These are phyloP conservation scores for Oryzias sinensis DNA, from an alignment of 2,797 vertebrate species.

Conservation along the genomic window DNA sequence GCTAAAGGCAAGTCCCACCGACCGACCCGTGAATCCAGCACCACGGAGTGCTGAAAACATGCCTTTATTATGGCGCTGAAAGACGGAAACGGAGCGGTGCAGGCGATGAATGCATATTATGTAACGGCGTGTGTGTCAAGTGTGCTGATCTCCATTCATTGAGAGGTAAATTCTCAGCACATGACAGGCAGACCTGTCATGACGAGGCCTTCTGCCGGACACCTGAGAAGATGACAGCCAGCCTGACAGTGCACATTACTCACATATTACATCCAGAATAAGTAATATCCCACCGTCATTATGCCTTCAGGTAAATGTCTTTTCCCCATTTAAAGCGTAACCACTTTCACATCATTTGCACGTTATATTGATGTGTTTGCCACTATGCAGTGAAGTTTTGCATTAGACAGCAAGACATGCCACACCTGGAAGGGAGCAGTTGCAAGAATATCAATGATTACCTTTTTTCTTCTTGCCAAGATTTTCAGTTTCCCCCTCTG, in stretches of 20 bases:
- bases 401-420: slow-evolving; percentile 9
- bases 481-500: not conserved
- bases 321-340: not conserved
- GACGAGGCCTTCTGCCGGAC: slow-evolving; percentile 32
- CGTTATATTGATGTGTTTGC: slow-evolving; percentile 1
- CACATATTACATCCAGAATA: no score
- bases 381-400: not conserved
- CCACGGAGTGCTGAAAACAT: slow-evolving; percentile 34
- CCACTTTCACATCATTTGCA: not conserved
- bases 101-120: slow-evolving; percentile 36
- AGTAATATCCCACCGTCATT: no score
- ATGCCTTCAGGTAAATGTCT: not conserved
- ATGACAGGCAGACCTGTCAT: slow-evolving; percentile 12
- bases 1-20: slow-evolving; percentile 75
- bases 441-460: not conserved
- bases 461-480: not conserved
- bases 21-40: slow-evolving; percentile 14
- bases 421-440: slow-evolving; percentile 16
- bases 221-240: slow-evolving; percentile 5
- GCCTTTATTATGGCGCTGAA: slow-evolving; percentile 7
- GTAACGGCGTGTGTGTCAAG: slow-evolving; percentile 39
- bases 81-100: slow-evolving; percentile 46
- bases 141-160: slow-evolving; percentile 21
- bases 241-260: no score
- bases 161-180: slow-evolving; percentile 30